phyloP scores from a whole-genome alignment of 2,113 vertebrate species.

The Hyperopisus bebe region DNA sequence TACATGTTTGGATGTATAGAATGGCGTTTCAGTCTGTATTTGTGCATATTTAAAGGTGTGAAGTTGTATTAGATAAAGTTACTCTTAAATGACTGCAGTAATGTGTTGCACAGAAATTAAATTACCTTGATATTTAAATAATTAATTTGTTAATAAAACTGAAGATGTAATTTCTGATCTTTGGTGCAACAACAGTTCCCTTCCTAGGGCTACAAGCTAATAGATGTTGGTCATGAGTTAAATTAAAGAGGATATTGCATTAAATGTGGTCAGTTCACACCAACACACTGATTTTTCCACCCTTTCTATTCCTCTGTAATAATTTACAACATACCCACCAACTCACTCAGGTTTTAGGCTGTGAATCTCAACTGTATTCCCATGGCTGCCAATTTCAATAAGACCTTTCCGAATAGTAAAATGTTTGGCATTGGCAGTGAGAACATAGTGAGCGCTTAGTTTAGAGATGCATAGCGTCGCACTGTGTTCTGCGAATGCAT shows the following conservation, averaged over 20 bases:
- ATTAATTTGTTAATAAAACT: not conserved
- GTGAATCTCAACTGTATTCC: not conserved
- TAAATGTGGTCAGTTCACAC: not conserved
- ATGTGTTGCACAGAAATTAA: not conserved
- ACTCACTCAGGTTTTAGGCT: not conserved
- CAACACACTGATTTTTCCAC: not conserved
- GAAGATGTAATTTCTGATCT: not conserved
- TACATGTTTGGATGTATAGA: not conserved
- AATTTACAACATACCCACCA: not conserved
- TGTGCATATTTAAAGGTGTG: not conserved
- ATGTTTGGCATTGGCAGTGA: not conserved
- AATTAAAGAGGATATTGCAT: not conserved
- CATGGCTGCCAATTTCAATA: not conserved
- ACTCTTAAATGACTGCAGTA: not conserved
- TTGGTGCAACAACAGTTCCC: not conserved
- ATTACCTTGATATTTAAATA: not conserved
- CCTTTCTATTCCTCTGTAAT: not conserved
- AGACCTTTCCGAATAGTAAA: not conserved
- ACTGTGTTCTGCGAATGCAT: not conserved
- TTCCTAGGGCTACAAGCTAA: not conserved
- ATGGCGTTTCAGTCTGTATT: not conserved
- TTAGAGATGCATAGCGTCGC: not conserved
- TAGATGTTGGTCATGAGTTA: not conserved
- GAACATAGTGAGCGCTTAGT: not conserved
- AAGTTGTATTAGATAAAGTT: not conserved